A percentile compares a stretch with the other conserved stretches of the same genome.
phyloP scores from a whole-genome alignment of 2,888 invertebrate species.

The Didymodactylos carnosus region DNA sequence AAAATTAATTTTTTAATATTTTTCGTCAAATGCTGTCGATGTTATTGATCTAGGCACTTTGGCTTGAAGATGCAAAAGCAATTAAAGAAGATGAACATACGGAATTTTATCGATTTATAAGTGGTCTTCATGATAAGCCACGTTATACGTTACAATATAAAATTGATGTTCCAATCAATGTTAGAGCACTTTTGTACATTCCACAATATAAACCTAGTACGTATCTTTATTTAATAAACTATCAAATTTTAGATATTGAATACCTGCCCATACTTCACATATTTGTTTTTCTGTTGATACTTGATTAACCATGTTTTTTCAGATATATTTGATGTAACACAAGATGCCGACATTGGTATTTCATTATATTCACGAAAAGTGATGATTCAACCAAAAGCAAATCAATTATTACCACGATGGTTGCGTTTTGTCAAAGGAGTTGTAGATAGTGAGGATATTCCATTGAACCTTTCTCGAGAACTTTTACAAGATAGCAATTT shows the following conservation, averaged over 20 bases:
- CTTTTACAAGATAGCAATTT: constrained; percentile 75
- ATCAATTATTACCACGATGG: constrained; percentile 78
- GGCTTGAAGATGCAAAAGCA: constrained; percentile 74
- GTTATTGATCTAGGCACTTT: constrained; percentile 51
- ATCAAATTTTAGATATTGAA: background rate
- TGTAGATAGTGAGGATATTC: constrained; percentile 94
- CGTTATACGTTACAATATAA: constrained; percentile 75
- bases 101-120: constrained; percentile 72
- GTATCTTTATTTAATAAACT: constrained; percentile 11
- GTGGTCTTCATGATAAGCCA: constrained; percentile 65
- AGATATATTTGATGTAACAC: constrained; percentile 59
- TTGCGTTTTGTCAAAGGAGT: constrained; percentile 85
- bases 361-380: constrained; percentile 73
- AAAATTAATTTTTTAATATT: too few relatives aligned
- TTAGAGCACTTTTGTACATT: constrained; percentile 70
- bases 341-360: constrained; percentile 63
- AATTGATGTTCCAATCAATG: constrained; percentile 71
- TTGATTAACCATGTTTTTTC: constrained; percentile 15
- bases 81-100: constrained; percentile 64
- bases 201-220: constrained; percentile 69
- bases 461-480: constrained; percentile 82
- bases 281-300: background rate
- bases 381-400: constrained; percentile 70
- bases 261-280: too few relatives aligned
- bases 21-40: too few relatives aligned